These are phyloP conservation scores for Hymenochirus boettgeri DNA, from an alignment of 2,113 vertebrate genomes.

Conservation along the genomic window DNA sequence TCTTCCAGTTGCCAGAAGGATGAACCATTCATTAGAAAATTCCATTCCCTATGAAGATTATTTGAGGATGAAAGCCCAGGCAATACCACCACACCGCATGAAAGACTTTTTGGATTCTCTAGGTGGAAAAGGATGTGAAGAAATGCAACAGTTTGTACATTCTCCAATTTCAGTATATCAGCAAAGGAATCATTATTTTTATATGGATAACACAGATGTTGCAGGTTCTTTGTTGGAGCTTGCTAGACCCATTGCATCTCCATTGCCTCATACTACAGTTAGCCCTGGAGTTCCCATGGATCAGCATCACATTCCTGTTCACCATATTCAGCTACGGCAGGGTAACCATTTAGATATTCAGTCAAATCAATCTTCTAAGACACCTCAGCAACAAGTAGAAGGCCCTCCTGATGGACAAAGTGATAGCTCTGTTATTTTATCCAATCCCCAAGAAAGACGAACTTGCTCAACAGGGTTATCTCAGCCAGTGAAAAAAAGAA, in stretches of 20 bases:
- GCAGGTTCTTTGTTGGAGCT: slow-evolving; percentile 46
- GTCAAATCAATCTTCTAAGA: slow-evolving; percentile 29
- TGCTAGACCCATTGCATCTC: slow-evolving; percentile 43
- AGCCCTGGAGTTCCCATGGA: slow-evolving; percentile 31
- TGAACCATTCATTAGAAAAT: slow-evolving; percentile 45
- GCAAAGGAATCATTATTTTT: slow-evolving; percentile 42
- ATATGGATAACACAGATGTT: slow-evolving; percentile 45
- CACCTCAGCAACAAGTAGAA: slow-evolving; percentile 34
- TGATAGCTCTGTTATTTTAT: slow-evolving; percentile 14
- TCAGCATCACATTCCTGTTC: slow-evolving; percentile 37
- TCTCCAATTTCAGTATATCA: slow-evolving; percentile 43
- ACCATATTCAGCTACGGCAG: slow-evolving; percentile 27
- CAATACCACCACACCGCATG: slow-evolving; percentile 45
- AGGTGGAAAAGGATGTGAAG: slow-evolving; percentile 38
- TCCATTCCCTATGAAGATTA: slow-evolving; percentile 46
- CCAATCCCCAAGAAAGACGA: slow-evolving; percentile 30
- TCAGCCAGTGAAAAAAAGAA: slow-evolving; percentile 47
- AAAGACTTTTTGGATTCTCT: slow-evolving; percentile 45
- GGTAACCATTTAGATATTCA: slow-evolving; percentile 33
- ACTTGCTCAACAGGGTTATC: slow-evolving; percentile 34
- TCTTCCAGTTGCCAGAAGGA: slow-evolving; percentile 37
- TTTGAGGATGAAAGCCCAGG: slow-evolving; percentile 44
- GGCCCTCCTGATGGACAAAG: slow-evolving; percentile 26
- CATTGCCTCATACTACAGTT: slow-evolving; percentile 35
- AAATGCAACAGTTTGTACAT: slow-evolving; percentile 44